Evolutionary conservation across 2,888 invertebrate genomes (phyloP).

Genomic region (Drosophila colorata): DNA sequence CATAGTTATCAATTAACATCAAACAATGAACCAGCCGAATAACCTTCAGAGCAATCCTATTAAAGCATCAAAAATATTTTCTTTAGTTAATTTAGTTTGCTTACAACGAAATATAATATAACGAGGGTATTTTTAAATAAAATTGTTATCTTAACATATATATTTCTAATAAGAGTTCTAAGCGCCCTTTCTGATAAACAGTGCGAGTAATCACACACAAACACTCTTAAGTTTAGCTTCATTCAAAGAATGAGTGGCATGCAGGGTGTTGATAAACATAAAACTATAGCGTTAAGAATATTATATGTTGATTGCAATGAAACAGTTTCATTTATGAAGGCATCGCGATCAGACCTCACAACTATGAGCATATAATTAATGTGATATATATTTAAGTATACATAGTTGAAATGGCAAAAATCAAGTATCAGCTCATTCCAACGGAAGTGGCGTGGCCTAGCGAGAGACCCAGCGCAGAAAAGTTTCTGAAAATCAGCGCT

Average conservation of each 20-base stretch:
- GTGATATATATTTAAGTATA: background rate
- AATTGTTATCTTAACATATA: slow-evolving; percentile 1
- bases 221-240: background rate
- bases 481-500: slow-evolving; percentile 23
- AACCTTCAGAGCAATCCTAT: background rate
- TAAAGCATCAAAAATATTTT: background rate
- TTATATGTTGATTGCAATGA: slow-evolving; percentile 8
- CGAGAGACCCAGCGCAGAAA: slow-evolving; percentile 1
- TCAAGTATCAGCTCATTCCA: slow-evolving; percentile 50
- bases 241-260: background rate
- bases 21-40: background rate
- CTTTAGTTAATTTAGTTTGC: background rate
- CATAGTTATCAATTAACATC: background rate
- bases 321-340: slow-evolving; percentile 19
- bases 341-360: slow-evolving; percentile 19
- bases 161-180: background rate
- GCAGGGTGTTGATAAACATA: slow-evolving; percentile 22
- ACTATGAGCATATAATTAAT: slow-evolving; percentile 1
- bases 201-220: background rate
- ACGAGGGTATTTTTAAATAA: too few relatives aligned
- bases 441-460: slow-evolving; percentile 17
- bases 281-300: background rate
- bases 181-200: slow-evolving; percentile 4
- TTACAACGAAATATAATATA: background rate
- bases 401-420: slow-evolving; percentile 36